Evolutionary conservation across 2,113 vertebrate genomes (phyloP), one percentile per base, ranked within the genome.

Genomic region (Nerophis ophidion): DNA sequence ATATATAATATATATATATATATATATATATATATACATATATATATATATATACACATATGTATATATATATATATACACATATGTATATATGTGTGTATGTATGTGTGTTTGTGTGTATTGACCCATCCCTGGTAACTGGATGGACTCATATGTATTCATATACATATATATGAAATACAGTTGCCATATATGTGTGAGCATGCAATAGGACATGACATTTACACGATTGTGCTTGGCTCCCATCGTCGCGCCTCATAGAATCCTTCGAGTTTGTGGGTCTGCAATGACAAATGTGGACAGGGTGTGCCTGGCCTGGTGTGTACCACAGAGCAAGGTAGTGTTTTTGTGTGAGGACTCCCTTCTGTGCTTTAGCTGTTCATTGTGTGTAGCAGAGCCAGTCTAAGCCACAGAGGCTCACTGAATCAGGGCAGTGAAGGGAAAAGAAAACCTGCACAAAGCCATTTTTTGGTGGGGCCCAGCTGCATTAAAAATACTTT

Each of bases 371-470:
- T 68, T 42, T 70, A 51, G 75, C 75, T 74, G 71, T 74, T 62
- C 66, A 58, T 66, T 60, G 68, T 57, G 73, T 65, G 70, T 34
- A 56, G 61, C 65, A 48, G 54, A 76, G 70, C 70, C 65, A 66
- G 57, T 60, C 75, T 42, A 73, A 87, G 74, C 85, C 81, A 59
- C 85, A 85, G 74, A 77, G 61, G 61, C 60, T 60, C 55, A 66
- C 61, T 33, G 58, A 70, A 71, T 70, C 63, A 58, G 71, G 72
- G 15, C 51, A 53, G 51, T 51, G 49, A 13, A 34, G 80, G 80
- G 79, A 84, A 86, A 86, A 83, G 79, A 71, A 81, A 53, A 83
- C 77, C 73, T 81, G 72, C 61, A 56, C 69, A 58, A 55, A 62
- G 68, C 64, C 68, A 73, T 59, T 80, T 69, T 79, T 70, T 68